These are phyloP conservation scores for Mystacornis crossleyi DNA, from an alignment of 2,113 vertebrate species.

Conservation along the genomic window DNA sequence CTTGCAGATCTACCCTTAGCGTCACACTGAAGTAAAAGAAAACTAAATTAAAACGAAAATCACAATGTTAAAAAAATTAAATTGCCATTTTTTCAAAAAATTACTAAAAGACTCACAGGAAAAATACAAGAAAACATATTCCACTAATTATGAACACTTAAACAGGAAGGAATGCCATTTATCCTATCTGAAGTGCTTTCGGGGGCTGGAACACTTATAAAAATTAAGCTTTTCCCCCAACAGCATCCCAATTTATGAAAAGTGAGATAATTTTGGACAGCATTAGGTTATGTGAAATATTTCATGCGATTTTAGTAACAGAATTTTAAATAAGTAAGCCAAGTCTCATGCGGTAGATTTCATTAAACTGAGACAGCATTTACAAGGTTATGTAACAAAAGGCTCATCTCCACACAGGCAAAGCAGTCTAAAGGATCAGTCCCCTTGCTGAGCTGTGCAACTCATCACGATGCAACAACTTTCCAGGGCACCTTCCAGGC, in stretches of 20 bases:
- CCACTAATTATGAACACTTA: neutral
- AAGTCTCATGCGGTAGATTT: neutral
- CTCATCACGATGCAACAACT: neutral
- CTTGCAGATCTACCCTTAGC: constrained; percentile 56
- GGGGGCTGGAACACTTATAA: neutral
- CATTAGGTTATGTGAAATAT: neutral
- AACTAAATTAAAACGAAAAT: neutral
- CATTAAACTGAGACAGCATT: neutral
- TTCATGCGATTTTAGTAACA: neutral
- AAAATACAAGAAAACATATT: neutral
- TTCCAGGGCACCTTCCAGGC: neutral
- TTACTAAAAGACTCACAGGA: neutral
- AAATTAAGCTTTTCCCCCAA: neutral
- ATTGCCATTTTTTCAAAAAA: neutral
- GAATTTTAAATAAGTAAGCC: neutral
- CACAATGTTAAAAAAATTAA: neutral
- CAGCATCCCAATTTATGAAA: neutral
- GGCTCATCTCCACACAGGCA: neutral
- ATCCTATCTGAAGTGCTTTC: neutral
- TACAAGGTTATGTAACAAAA: neutral
- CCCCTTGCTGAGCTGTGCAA: fast-evolving
- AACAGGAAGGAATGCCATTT: neutral
- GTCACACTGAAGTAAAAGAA: constrained; percentile 48
- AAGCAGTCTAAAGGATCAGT: neutral
- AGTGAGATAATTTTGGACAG: neutral